Percentiles rank a stretch among this genome's conserved stretches.
Evolutionary conservation across 2,888 invertebrate genomes (phyloP).

Genomic region (Nasonovia ribisnigri): DNA sequence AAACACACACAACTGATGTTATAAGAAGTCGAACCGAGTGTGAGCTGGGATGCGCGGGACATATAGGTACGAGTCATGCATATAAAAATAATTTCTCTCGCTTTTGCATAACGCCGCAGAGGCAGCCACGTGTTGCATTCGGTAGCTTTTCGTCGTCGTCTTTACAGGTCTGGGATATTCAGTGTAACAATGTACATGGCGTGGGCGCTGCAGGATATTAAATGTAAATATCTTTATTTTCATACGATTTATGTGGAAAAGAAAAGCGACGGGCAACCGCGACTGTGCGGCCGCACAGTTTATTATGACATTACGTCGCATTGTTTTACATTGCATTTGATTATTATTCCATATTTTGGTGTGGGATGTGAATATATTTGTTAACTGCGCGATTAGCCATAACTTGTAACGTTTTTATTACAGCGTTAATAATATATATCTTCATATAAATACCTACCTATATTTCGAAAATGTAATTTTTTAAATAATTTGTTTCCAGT

Average conservation of each 20-base stretch:
- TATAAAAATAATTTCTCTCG: background rate
- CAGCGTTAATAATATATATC: slow-evolving; percentile 12
- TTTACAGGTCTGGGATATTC: background rate
- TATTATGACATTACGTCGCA: slow-evolving; percentile 49
- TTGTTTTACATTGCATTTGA: slow-evolving; percentile 36
- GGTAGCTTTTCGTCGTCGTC: slow-evolving; percentile 5
- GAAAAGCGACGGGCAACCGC: background rate
- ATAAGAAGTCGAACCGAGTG: background rate
- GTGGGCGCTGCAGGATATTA: slow-evolving; percentile 33
- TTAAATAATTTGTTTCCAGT: slow-evolving; percentile 26
- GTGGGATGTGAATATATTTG: slow-evolving; percentile 40
- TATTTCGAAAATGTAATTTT: slow-evolving; percentile 25
- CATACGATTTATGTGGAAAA: slow-evolving; percentile 26
- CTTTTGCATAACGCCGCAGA: background rate
- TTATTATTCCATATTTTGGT: slow-evolving; percentile 44
- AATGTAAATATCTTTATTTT: slow-evolving; percentile 41
- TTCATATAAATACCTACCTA: background rate
- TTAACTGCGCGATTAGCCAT: slow-evolving; percentile 28
- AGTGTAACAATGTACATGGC: background rate
- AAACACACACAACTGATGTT: background rate
- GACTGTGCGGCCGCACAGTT: background rate
- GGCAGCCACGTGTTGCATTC: background rate
- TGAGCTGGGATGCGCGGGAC: background rate
- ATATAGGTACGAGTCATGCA: background rate
- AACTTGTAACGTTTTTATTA: slow-evolving; percentile 32